phyloP scores from a whole-genome alignment of 2,888 invertebrate genomes.

The Chloroclysta siterata region DNA sequence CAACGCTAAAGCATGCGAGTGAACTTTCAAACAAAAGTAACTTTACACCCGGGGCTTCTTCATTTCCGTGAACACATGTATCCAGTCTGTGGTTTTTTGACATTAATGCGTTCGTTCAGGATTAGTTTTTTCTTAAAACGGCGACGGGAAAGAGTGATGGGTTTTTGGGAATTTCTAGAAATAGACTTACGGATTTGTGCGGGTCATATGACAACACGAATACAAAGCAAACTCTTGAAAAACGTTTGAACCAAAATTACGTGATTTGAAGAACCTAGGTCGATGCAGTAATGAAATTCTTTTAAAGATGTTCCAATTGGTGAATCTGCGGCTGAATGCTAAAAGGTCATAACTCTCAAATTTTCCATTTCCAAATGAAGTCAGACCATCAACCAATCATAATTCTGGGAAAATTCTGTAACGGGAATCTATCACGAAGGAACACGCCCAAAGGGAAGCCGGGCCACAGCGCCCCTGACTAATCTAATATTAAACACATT shows the following conservation, averaged over 20 bases:
- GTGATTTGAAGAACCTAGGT: no score
- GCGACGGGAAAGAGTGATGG: slow-evolving; percentile 19
- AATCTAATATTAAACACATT: slow-evolving; percentile 85
- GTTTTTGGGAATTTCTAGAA: slow-evolving; percentile 22
- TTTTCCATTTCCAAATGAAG: slow-evolving; percentile 72
- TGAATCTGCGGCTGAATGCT: slow-evolving; percentile 34
- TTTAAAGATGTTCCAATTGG: slow-evolving; percentile 27
- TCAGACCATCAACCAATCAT: slow-evolving; percentile 74
- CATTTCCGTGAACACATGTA: slow-evolving; percentile 35
- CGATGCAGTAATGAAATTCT: neutral
- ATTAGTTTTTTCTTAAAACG: slow-evolving; percentile 27
- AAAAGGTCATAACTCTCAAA: slow-evolving; percentile 52
- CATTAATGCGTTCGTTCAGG: slow-evolving; percentile 29
- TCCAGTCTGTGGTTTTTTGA: slow-evolving; percentile 31
- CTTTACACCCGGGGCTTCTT: slow-evolving; percentile 31
- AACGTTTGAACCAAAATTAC: neutral
- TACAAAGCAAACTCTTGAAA: neutral
- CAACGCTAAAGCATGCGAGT: slow-evolving; percentile 21
- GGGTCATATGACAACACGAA: slow-evolving; percentile 4
- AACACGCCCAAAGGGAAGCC: slow-evolving; percentile 66
- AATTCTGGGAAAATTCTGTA: slow-evolving; percentile 63
- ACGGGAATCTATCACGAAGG: slow-evolving; percentile 73
- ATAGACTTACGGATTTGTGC: slow-evolving; percentile 17
- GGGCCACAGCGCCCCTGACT: slow-evolving; percentile 66
- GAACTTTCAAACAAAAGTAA: slow-evolving; percentile 31